Conservation (phyloP, 1,140 invertebrate species). For the Pseudomyrmex sp. region DNA sequence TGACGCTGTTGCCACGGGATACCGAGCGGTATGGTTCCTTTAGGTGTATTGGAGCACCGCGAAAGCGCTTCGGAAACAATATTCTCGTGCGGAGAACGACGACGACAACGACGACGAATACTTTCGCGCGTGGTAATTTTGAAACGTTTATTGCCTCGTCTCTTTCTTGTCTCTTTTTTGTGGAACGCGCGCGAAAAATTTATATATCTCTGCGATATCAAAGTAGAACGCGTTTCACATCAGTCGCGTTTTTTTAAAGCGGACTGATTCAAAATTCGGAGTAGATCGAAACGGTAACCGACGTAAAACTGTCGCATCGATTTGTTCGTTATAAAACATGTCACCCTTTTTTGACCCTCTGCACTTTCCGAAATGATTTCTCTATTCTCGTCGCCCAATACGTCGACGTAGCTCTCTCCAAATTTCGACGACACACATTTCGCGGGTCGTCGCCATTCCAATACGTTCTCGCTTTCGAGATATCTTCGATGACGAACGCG, state of each 20-base stretch:
- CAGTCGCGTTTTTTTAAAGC: not conserved
- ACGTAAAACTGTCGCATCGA: constrained; percentile 33
- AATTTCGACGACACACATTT: constrained; percentile 18
- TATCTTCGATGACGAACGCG: constrained; percentile 1
- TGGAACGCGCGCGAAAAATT: not conserved
- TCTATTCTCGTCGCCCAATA: not conserved
- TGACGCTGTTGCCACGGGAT: constrained; percentile 47
- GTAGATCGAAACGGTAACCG: constrained; percentile 18
- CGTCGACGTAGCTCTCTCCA: not conserved
- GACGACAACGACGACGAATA: not conserved
- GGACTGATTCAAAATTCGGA: not conserved
- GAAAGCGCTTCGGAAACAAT: constrained; percentile 6
- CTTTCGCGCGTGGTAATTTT: not conserved
- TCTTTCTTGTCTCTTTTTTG: too few species aligned
- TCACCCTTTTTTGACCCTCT: constrained; percentile 12
- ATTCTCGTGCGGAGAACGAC: not conserved
- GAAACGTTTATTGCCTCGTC: not conserved
- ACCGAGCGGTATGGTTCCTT: constrained; percentile 30
- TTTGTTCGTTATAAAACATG: constrained; percentile 26
- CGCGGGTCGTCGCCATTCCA: constrained; percentile 1
- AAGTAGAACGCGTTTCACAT: constrained; percentile 5
- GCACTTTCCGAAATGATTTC: constrained; percentile 31
- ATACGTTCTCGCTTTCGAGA: constrained; percentile 3
- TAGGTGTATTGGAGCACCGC: constrained; percentile 31
- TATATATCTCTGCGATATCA: not conserved